Evolutionary conservation across 2,113 vertebrate genomes (phyloP), one percentile per base, ranked within the genome.

Genomic region (Picathartes gymnocephalus): DNA sequence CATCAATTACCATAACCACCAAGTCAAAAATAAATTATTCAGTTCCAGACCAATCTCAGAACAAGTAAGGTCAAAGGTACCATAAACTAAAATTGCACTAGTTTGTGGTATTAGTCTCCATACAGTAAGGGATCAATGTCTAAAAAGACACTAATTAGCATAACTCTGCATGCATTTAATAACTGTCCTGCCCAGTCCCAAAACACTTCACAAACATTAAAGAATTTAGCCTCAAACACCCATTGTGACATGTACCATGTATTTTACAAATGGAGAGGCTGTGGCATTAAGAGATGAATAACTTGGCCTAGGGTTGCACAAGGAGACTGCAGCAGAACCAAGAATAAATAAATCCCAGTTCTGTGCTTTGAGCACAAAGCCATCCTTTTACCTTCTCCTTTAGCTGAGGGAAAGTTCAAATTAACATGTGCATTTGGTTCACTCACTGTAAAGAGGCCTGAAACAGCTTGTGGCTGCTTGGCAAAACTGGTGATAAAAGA

Each of bases 401-500:
- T 35, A 65, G 62, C 48, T 64, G 69, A 90, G 42, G 10, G 76
- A 78, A 94, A 96, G 88, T 70, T 93, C 73, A 81, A 95, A 91
- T 77, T 89, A 96, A 80, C 28, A 80, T 23, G 37, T 82, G 62
- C 68, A 50, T 79, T 86, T 58, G 37, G n/a, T 88, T 95, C 53
- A 50, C 42, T 56, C 30, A 58, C 54, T 76, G 18, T 62, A 87
- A 87, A 89, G 88, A 95, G 64, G 66, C 18, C 45, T 40, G 54
- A 90, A 95, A 93, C 64, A 87, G 45, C 44, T 79, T 92, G 62
- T 73, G 83, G 92, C 92, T 90, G 71, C 79, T 93, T 90, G 80
- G 92, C 72, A 94, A 88, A 89, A 65, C 62, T 64, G 81, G 74
- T 24, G 87, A 97, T 85, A 91, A 70, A 95, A 94, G 30, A 77